Percentiles rank a stretch among this genome's conserved stretches.
These are phyloP conservation scores for Geococcyx californianus DNA, from an alignment of 2,113 vertebrate genomes.

Conservation along the genomic window DNA sequence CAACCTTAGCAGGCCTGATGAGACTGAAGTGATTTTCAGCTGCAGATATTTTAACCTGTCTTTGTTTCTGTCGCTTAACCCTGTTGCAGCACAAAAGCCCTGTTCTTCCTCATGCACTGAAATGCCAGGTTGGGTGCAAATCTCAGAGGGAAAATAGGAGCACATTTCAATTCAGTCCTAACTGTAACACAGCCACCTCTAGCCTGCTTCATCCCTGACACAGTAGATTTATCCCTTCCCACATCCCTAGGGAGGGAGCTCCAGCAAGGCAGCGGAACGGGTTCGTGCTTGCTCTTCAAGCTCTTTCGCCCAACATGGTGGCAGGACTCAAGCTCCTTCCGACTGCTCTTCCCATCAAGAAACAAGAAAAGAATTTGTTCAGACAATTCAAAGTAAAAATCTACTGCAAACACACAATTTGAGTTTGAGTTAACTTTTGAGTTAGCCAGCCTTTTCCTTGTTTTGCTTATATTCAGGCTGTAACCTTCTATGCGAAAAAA, in stretches of 20 bases:
- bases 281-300: not conserved
- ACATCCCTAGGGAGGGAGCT: not conserved
- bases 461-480: not conserved
- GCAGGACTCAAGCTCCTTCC: not conserved
- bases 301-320: not conserved
- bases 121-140: not conserved
- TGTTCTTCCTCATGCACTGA: not conserved
- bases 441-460: not conserved
- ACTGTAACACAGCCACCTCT: rapidly evolving
- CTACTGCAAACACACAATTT: not conserved
- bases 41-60: not conserved
- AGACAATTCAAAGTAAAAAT: not conserved
- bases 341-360: not conserved
- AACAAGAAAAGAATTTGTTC: not conserved
- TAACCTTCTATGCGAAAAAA: not conserved
- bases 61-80: not conserved
- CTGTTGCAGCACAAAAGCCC: not conserved
- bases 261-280: not conserved
- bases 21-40: not conserved
- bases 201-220: not conserved
- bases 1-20: not conserved
- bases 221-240: not conserved
- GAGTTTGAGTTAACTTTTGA: not conserved
- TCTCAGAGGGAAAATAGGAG: not conserved
- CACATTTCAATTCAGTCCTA: not conserved